Conservation (phyloP, 2,888 invertebrate species). For the Luperina testacea region DNA sequence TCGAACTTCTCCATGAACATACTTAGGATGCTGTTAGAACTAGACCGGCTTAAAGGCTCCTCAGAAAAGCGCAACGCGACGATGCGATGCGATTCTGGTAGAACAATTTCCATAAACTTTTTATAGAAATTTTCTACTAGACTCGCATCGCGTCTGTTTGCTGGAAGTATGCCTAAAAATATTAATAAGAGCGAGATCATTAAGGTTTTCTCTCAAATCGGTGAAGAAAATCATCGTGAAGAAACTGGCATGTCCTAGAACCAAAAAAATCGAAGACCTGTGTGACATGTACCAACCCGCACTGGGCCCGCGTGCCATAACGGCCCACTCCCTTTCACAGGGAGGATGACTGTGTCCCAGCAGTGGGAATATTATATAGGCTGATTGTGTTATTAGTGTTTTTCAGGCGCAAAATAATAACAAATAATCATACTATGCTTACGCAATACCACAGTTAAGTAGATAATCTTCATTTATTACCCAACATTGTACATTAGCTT, state of each 20-base stretch:
- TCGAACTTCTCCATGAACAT: too few species aligned
- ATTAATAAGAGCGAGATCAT: neutral
- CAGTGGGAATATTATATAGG: neutral
- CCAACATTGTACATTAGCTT: conserved; percentile 34
- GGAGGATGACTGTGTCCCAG: too few species aligned
- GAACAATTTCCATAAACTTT: neutral
- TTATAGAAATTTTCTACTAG: neutral
- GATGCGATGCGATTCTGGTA: neutral
- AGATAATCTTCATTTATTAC: conserved; percentile 41
- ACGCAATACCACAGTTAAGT: conserved; percentile 4
- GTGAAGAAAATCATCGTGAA: neutral
- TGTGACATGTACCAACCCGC: neutral
- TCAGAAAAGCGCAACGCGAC: neutral
- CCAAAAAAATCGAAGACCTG: neutral
- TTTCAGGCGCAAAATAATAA: neutral
- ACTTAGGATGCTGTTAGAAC: too few species aligned
- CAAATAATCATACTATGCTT: neutral
- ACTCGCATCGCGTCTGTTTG: neutral
- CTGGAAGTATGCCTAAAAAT: neutral
- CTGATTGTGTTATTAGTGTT: neutral
- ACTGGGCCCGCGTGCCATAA: neutral
- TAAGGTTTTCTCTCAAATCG: neutral
- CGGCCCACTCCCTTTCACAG: too few species aligned
- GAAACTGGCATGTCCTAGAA: neutral
- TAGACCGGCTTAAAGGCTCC: too few species aligned